Evolutionary conservation across 2,797 vertebrate genomes (phyloP).

Genomic region (Numenius phaeopus): DNA sequence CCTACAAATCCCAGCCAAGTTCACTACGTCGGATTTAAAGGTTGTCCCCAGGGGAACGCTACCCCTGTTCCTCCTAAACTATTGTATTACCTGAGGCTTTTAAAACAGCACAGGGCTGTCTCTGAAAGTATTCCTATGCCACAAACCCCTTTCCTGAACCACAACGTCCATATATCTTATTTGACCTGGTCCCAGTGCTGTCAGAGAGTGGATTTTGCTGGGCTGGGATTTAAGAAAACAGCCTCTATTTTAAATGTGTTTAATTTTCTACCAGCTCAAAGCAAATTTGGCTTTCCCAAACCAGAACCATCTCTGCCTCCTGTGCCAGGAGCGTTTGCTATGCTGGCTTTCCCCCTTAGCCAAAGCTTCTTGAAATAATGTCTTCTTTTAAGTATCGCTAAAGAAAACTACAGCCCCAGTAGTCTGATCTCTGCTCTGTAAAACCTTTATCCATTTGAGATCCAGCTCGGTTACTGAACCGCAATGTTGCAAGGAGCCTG

Average conservation of each 20-base stretch:
- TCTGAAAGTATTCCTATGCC: not conserved
- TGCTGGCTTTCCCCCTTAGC: fast-evolving
- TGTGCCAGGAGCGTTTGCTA: not conserved
- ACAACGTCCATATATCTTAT: fast-evolving
- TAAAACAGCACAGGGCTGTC: not conserved
- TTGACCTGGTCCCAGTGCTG: not conserved
- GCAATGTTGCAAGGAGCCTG: not conserved
- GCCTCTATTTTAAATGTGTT: not conserved
- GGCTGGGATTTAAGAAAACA: not conserved
- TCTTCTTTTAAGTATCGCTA: not conserved
- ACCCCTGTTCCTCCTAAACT: not conserved
- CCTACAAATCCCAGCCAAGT: fast-evolving
- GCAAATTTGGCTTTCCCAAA: not conserved
- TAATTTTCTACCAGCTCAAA: not conserved
- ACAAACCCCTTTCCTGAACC: not conserved
- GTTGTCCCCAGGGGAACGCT: not conserved
- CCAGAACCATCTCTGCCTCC: not conserved
- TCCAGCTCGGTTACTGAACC: not conserved
- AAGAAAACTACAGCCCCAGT: not conserved
- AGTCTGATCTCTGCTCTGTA: not conserved
- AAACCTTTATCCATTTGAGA: not conserved
- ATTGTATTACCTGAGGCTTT: not conserved
- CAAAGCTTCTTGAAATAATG: not conserved
- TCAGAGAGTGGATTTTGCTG: not conserved
- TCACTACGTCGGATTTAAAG: fast-evolving